Base-by-base conservation (phyloP, 2,113 vertebrate species). In the Bombycilla garrulus region DNA sequence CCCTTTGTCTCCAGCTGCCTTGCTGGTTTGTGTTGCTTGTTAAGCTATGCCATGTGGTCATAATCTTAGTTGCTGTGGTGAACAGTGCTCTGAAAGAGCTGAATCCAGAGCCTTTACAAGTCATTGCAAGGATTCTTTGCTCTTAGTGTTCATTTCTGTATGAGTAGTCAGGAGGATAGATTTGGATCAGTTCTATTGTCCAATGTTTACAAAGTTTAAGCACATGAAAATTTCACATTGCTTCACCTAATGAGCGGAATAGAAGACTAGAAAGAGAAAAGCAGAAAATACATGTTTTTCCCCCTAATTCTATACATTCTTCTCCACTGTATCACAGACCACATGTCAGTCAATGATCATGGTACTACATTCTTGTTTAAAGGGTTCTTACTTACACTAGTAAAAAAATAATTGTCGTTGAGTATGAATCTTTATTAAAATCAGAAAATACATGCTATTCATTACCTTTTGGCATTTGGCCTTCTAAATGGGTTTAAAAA, bases 281-380 rank as follows among this genome's bases (percentile, higher is more conserved):
- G 6, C 9, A 40, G 6, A 12, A 3, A 67, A 64, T 11, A 42
- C 2, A 2, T 18, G 2, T 0, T 19, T 65, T 4, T 0, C 13
- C 21, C 3, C 26, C 4, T 3, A n/a, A 35, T 53, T 69, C 26
- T 38, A 21, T 25, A 13, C 12, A 58, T 17, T 35, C 16, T 42
- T 90, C 3, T 18, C 10, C 15, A 28, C 24, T 74, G 18, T 71
- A 35, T 6, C 24, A 84, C 9, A 26, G 50, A 71, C 2, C 4
- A 50, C 54, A 53, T 25, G 20, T 60, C 31, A 48, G 40, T 16
- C 71, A 60, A 45, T 19, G 11, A 44, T 56, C 56, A 67, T 19
- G 21, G 5, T 47, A 29, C 38, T 82, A 47, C 24, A 69, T 66
- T 87, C 14, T 76, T 89, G 35, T 74, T 26, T 72, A 56, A 33